These are phyloP conservation scores for Cynoglossus semilaevis DNA, from an alignment of 2,113 vertebrate genomes.

Conservation along the genomic window DNA sequence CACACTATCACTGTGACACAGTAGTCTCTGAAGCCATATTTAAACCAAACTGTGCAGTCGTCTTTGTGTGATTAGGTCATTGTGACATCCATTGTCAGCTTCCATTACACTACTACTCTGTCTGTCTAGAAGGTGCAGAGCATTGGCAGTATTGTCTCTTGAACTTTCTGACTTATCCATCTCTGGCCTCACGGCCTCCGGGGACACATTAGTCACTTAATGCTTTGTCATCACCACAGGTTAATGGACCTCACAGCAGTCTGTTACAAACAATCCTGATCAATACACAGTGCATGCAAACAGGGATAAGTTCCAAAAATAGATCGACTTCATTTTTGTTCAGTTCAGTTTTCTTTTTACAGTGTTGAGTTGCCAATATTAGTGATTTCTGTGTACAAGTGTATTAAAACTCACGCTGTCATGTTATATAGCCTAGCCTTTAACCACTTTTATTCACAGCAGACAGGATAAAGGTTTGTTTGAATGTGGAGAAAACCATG, in stretches of 20 bases:
- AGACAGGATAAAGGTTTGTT: no score
- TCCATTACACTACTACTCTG: no score
- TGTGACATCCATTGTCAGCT: no score
- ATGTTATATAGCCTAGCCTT: background rate
- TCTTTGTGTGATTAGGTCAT: no score
- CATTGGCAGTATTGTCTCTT: slow-evolving; percentile 27
- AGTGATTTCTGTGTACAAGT: slow-evolving; percentile 3
- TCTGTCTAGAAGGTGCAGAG: slow-evolving; percentile 13
- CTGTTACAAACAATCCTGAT: slow-evolving; percentile 74
- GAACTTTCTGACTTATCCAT: slow-evolving; percentile 52
- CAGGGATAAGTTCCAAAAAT: slow-evolving; percentile 50
- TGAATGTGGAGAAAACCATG: no score
- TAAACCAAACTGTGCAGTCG: no score
- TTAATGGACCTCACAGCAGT: slow-evolving; percentile 76
- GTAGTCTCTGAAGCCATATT: no score
- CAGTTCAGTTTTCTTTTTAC: background rate
- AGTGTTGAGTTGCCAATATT: slow-evolving; percentile 19
- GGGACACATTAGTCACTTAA: slow-evolving; percentile 72
- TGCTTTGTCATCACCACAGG: slow-evolving; percentile 76
- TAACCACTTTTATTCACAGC: no score
- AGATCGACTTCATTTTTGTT: slow-evolving; percentile 24
- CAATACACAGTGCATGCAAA: slow-evolving; percentile 62
- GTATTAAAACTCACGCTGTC: background rate
- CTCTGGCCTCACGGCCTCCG: slow-evolving; percentile 43
- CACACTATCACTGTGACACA: no score